These are phyloP conservation scores for Sterna hirundo DNA, from an alignment of 2,113 vertebrate species.

Conservation along the genomic window DNA sequence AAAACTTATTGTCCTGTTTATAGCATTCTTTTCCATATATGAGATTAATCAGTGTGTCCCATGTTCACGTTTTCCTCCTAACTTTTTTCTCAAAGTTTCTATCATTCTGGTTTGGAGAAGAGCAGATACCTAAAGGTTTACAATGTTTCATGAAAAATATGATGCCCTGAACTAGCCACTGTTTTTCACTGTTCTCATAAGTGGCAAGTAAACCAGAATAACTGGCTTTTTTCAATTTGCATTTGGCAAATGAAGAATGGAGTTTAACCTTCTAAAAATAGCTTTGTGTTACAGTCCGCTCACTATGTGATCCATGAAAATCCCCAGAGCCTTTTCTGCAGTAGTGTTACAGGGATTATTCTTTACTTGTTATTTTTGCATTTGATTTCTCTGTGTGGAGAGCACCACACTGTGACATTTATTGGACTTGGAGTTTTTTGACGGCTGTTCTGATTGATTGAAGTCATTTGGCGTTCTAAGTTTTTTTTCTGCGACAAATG, in stretches of 20 bases:
- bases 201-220: background rate
- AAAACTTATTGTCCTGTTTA: background rate
- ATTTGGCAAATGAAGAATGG: background rate
- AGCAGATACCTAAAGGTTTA: background rate
- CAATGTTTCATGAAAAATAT: background rate
- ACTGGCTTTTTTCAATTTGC: background rate
- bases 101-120: background rate
- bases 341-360: background rate
- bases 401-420: background rate
- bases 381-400: background rate
- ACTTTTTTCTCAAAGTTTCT: background rate
- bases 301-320: background rate
- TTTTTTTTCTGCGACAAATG: background rate
- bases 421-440: background rate
- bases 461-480: background rate
- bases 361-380: background rate
- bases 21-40: background rate
- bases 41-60: background rate
- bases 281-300: background rate
- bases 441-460: background rate
- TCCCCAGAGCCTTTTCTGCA: background rate
- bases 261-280: background rate
- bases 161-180: background rate
- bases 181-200: background rate
- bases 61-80: background rate